A percentile compares a stretch with the other conserved stretches of the same genome.
phyloP scores from a whole-genome alignment of 2,113 vertebrate species.

The Petaurus breviceps region DNA sequence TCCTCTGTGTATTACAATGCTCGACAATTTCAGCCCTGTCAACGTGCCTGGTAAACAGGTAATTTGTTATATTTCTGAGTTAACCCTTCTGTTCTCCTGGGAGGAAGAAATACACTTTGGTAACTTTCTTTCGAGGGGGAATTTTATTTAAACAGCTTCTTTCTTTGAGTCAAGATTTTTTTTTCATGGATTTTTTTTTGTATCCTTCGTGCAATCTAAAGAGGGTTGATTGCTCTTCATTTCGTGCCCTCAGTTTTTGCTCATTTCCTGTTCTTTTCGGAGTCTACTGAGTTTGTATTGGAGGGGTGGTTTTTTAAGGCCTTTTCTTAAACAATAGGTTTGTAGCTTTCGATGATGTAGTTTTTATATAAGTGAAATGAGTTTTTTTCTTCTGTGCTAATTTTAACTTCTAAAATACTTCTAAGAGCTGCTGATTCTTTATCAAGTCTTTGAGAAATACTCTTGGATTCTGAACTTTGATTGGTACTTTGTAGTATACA shows the following conservation, averaged over 20 bases:
- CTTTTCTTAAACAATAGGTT: constrained; percentile 44
- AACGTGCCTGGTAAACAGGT: constrained; percentile 64
- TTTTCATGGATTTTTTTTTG: background rate
- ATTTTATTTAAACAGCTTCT: background rate
- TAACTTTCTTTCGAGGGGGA: constrained; percentile 39
- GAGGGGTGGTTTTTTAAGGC: constrained; percentile 51
- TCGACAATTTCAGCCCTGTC: background rate
- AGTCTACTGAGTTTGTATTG: constrained; percentile 44
- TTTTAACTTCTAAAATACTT: constrained; percentile 64
- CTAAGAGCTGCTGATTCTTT: constrained; percentile 45
- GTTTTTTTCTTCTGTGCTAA: constrained; percentile 21
- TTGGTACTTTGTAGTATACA: constrained; percentile 48
- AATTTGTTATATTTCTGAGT: constrained; percentile 54
- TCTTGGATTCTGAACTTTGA: constrained; percentile 57
- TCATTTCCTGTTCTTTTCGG: constrained; percentile 30
- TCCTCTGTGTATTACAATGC: background rate
- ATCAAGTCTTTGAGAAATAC: constrained; percentile 45
- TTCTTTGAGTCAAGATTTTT: background rate
- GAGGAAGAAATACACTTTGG: constrained; percentile 20
- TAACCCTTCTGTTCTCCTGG: constrained; percentile 56
- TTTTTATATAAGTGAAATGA: constrained; percentile 58
- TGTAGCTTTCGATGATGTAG: constrained; percentile 3
- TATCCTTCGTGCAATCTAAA: background rate
- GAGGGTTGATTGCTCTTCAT: constrained; percentile 44
- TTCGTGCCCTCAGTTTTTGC: constrained; percentile 38